phyloP scores from a whole-genome alignment of 2,113 vertebrate genomes.

The Phasianus colchicus region DNA sequence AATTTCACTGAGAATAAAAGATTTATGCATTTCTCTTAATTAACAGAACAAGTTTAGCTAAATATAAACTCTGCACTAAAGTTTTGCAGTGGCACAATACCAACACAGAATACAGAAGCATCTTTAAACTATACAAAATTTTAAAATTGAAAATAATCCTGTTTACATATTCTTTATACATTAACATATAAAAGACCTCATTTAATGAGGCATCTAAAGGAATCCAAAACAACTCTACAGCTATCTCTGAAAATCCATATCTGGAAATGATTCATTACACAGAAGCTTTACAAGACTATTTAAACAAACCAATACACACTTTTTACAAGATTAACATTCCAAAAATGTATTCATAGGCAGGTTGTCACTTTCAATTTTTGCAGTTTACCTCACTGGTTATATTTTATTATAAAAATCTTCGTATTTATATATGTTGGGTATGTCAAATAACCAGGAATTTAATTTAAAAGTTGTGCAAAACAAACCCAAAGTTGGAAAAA shows the following conservation, averaged over 20 bases:
- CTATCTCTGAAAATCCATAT: constrained; percentile 77
- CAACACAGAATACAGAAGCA: constrained; percentile 82
- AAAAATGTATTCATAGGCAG: constrained; percentile 61
- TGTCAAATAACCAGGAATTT: constrained; percentile 74
- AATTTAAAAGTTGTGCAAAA: constrained; percentile 83
- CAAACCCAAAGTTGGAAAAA: constrained; percentile 78
- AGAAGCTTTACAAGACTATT: constrained; percentile 84
- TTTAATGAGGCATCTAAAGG: constrained; percentile 82
- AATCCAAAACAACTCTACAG: constrained; percentile 80
- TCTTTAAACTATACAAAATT: constrained; percentile 86
- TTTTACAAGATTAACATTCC: constrained; percentile 83
- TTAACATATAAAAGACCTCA: constrained; percentile 85
- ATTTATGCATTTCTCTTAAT: constrained; percentile 83
- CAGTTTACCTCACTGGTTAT: constrained; percentile 67
- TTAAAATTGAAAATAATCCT: constrained; percentile 83
- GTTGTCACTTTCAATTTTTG: constrained; percentile 61
- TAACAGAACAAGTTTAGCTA: constrained; percentile 82
- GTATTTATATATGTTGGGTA: constrained; percentile 64
- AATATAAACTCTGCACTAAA: constrained; percentile 86
- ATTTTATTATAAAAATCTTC: constrained; percentile 74
- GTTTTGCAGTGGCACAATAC: constrained; percentile 80
- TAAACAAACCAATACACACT: constrained; percentile 82
- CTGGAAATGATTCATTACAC: constrained; percentile 81
- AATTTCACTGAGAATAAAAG: constrained; percentile 82
- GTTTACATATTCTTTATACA: constrained; percentile 83